Conservation (phyloP, 2,113 vertebrate genomes). For the Calonectris borealis region DNA sequence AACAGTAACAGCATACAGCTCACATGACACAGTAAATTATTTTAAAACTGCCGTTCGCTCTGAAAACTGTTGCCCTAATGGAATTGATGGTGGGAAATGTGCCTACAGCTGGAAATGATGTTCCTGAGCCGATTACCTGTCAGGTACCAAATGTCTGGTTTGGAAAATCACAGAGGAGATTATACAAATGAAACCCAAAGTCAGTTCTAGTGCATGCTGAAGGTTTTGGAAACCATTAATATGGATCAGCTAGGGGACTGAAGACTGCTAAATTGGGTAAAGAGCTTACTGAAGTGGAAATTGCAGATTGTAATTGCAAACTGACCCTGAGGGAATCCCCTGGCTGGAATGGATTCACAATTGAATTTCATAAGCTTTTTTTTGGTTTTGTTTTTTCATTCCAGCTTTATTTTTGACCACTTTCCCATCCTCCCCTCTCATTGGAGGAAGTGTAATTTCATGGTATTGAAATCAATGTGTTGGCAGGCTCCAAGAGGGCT, state of each 20-base stretch:
- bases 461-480: not conserved
- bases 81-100: not conserved
- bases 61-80: not conserved
- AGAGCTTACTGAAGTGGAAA: conserved; percentile 58
- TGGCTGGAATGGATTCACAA: not conserved
- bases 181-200: conserved; percentile 21
- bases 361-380: conserved; percentile 40
- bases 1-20: not conserved
- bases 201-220: not conserved
- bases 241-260: conserved; percentile 33
- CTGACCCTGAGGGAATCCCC: conserved; percentile 33
- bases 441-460: conserved; percentile 8
- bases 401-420: not conserved
- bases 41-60: not conserved
- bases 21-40: not conserved
- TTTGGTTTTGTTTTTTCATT: not conserved
- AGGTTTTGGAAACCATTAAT: conserved; percentile 42
- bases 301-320: conserved; percentile 34
- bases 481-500: not conserved
- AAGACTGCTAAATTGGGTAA: conserved; percentile 44
- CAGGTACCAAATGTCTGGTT: not conserved
- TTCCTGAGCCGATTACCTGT: not conserved
- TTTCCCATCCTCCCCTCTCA: not conserved
- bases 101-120: not conserved
- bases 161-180: conserved; percentile 28